These are phyloP conservation scores for Heteromormyrus szaboi DNA, from an alignment of 2,797 vertebrate species.

Conservation along the genomic window DNA sequence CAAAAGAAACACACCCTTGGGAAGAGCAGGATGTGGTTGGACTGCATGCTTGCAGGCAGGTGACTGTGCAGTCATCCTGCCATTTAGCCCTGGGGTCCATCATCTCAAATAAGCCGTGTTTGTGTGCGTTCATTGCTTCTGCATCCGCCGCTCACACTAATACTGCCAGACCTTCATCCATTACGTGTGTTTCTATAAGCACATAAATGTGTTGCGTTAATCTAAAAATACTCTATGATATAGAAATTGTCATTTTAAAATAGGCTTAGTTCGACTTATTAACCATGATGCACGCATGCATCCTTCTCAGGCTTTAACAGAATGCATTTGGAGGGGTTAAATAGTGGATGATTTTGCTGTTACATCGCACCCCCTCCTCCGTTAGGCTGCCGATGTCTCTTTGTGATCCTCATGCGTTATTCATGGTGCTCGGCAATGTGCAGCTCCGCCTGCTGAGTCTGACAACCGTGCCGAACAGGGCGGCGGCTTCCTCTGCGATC, in stretches of 20 bases:
- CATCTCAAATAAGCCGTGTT: neutral
- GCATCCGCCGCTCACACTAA: neutral
- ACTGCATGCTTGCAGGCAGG: neutral
- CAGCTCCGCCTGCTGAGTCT: neutral
- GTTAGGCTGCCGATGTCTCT: neutral
- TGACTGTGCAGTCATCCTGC: neutral
- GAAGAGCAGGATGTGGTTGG: neutral
- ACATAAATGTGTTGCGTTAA: neutral
- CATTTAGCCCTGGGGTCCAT: neutral
- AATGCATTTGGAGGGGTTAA: neutral
- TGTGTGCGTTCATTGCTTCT: neutral
- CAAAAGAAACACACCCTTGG: neutral
- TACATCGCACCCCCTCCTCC: neutral
- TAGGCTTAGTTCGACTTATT: neutral
- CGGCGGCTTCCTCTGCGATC: neutral
- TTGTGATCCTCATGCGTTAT: neutral
- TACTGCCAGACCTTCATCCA: neutral
- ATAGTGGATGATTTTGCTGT: neutral
- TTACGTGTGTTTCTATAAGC: neutral
- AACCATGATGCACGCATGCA: neutral
- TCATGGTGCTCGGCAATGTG: neutral
- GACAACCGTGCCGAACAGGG: neutral
- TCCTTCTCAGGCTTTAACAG: neutral
- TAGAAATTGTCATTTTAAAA: neutral
- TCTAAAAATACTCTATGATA: neutral